Conservation (phyloP, 2,888 invertebrate species). For the Latrodectus elegans region DNA sequence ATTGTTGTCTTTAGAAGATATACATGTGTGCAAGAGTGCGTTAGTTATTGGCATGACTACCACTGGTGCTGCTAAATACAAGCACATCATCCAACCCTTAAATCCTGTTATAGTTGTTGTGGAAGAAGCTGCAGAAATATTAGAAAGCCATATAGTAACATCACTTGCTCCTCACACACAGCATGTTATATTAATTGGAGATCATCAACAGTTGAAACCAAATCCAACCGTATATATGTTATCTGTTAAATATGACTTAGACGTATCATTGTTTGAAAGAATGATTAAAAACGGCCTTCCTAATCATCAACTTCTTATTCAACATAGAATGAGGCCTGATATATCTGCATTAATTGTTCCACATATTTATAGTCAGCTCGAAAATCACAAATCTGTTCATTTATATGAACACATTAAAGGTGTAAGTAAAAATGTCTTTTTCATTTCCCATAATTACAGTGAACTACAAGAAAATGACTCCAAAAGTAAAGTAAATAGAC, state of each 20-base stretch:
- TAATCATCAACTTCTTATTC: constrained; percentile 73
- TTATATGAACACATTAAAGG: constrained; percentile 72
- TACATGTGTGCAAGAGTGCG: constrained; percentile 7
- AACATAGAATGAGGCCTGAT: constrained; percentile 75
- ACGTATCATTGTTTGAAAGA: constrained; percentile 75
- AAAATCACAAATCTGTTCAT: constrained; percentile 71
- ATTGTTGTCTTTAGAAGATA: constrained; percentile 34
- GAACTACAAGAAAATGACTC: constrained; percentile 63
- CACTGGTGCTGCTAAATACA: constrained; percentile 83
- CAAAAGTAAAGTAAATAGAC: constrained; percentile 71
- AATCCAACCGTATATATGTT: constrained; percentile 75
- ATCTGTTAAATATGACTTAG: constrained; percentile 74
- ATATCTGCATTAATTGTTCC: constrained; percentile 74
- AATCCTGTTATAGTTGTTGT: constrained; percentile 81
- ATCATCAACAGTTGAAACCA: constrained; percentile 77
- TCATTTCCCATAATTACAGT: constrained; percentile 71
- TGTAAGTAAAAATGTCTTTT: constrained; percentile 73
- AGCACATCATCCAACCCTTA: constrained; percentile 80
- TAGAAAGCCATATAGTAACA: constrained; percentile 88
- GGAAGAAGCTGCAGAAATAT: constrained; percentile 91
- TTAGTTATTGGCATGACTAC: constrained; percentile 84
- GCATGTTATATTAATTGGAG: constrained; percentile 87
- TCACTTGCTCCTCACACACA: constrained; percentile 83
- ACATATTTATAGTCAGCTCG: constrained; percentile 73
- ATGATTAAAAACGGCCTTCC: constrained; percentile 73